These are phyloP conservation scores for Netelia fuscicornis DNA, from an alignment of 2,888 invertebrate genomes.

Conservation along the genomic window DNA sequence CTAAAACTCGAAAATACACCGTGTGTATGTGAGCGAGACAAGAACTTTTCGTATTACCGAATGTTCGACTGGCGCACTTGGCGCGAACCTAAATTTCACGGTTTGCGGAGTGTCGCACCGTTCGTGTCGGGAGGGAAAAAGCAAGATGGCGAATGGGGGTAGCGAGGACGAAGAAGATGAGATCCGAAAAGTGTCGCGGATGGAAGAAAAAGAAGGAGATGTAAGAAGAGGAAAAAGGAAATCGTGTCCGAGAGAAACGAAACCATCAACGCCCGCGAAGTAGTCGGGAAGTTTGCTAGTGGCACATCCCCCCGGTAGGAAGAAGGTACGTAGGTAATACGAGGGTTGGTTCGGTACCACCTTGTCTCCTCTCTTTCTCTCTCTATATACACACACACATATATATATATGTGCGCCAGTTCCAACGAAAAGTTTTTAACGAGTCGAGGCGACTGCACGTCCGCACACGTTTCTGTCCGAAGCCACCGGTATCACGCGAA, in stretches of 20 bases:
- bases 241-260: slow-evolving; percentile 69
- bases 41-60: slow-evolving; percentile 22
- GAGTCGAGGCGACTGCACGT: slow-evolving; percentile 39
- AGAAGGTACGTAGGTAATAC: slow-evolving; percentile 26
- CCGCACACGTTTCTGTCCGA: slow-evolving; percentile 29
- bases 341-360: not conserved
- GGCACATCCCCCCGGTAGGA: slow-evolving; percentile 1
- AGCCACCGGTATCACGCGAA: slow-evolving; percentile 18
- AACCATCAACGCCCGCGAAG: slow-evolving; percentile 18
- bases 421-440: slow-evolving; percentile 60
- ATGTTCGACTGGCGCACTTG: not conserved
- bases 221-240: slow-evolving; percentile 57
- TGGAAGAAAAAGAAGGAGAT: not conserved
- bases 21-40: not conserved
- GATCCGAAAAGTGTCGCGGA: slow-evolving; percentile 10
- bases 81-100: slow-evolving; percentile 26
- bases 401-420: slow-evolving; percentile 21
- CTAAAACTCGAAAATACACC: not conserved
- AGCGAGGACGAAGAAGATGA: slow-evolving; percentile 19
- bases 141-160: slow-evolving; percentile 29
- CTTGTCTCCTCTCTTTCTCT: too few relatives aligned
- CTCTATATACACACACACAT: too few relatives aligned
- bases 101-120: not conserved
- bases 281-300: slow-evolving; percentile 32
- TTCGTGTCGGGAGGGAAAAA: too few relatives aligned